Conservation (phyloP, 2,113 vertebrate species). For the Podarcis muralis region DNA sequence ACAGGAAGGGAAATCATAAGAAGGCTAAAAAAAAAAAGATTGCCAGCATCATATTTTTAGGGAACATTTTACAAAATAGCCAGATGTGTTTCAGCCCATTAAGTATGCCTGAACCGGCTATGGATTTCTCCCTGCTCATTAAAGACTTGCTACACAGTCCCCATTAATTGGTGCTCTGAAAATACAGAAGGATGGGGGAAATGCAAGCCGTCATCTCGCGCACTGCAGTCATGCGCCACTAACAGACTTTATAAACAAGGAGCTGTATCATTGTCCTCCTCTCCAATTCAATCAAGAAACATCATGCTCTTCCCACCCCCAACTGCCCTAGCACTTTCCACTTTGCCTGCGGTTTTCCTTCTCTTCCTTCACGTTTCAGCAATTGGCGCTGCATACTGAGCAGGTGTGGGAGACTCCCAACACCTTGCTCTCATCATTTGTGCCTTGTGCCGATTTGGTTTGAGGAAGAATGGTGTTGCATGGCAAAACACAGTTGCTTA, state of each 20-base stretch:
- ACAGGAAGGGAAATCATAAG: not conserved
- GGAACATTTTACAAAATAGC: not conserved
- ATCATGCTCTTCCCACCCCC: not conserved
- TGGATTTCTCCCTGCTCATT: slow-evolving; percentile 4
- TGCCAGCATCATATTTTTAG: not conserved
- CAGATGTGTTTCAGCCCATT: not conserved
- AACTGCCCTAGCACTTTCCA: not conserved
- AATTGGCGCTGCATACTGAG: not conserved
- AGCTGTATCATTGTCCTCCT: not conserved
- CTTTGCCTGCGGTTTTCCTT: not conserved
- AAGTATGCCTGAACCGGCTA: not conserved
- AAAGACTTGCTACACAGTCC: not conserved
- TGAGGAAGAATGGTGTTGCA: not conserved
- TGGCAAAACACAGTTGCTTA: not conserved
- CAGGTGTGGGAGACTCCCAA: not conserved
- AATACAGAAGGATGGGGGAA: not conserved
- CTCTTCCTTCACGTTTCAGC: not conserved
- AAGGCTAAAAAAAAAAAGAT: not conserved
- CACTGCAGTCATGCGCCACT: not conserved
- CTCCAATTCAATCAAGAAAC: slow-evolving; percentile 3
- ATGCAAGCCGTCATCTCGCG: not conserved
- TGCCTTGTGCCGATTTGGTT: not conserved
- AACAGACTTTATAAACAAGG: not conserved
- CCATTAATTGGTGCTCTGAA: not conserved
- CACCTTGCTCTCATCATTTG: not conserved